Conservation (phyloP, 2,797 vertebrate species). For the Enteromius radiatus region DNA sequence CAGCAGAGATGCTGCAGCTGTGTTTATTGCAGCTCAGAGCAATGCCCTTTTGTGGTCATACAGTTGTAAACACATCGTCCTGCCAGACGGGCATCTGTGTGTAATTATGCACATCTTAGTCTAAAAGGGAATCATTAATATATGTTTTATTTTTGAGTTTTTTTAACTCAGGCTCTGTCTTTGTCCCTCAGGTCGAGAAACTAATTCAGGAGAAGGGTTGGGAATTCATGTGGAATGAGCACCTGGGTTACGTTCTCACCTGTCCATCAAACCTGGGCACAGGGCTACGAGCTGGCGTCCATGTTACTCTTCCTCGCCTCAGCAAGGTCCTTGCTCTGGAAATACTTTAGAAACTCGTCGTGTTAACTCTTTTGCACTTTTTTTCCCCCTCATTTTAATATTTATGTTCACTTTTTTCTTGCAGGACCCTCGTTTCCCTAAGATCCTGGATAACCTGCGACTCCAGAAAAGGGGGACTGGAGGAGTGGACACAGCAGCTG, state of each 20-base stretch:
- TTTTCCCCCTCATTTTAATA: background rate
- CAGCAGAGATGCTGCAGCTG: slow-evolving; percentile 42
- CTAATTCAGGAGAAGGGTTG: slow-evolving; percentile 94
- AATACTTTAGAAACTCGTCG: background rate
- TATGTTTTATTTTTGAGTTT: background rate
- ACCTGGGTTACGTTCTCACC: slow-evolving; percentile 92
- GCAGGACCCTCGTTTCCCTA: slow-evolving; percentile 87
- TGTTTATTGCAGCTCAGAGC: slow-evolving; percentile 45
- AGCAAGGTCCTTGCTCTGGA: slow-evolving; percentile 82
- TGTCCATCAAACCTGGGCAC: slow-evolving; percentile 98
- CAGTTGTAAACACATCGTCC: slow-evolving; percentile 33
- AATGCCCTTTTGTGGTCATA: slow-evolving; percentile 40
- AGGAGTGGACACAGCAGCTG: slow-evolving; percentile 92
- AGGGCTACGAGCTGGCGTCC: slow-evolving; percentile 93
- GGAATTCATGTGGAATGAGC: slow-evolving; percentile 99
- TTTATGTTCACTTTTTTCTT: background rate
- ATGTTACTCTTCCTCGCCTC: slow-evolving; percentile 91
- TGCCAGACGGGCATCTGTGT: slow-evolving; percentile 15
- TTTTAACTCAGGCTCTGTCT: background rate
- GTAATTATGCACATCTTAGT: background rate
- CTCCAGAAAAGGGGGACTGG: slow-evolving; percentile 97
- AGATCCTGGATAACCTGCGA: slow-evolving; percentile 93
- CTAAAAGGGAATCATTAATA: background rate
- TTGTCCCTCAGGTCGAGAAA: slow-evolving; percentile 85
- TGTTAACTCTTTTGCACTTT: background rate